These are phyloP conservation scores for Melinaea marsaeus DNA, from an alignment of 2,888 invertebrate genomes.

Conservation along the genomic window DNA sequence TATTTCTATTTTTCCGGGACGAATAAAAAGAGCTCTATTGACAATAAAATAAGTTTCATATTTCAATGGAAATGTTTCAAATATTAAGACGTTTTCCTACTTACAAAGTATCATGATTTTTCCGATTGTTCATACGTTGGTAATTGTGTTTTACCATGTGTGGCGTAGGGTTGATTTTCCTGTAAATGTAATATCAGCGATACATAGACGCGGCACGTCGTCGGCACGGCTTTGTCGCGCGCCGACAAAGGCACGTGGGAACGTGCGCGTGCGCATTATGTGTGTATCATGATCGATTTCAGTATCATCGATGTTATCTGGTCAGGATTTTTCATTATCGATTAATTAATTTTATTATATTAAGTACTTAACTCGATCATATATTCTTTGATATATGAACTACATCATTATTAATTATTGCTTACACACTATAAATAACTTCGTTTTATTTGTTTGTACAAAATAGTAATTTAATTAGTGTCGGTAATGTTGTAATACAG, in stretches of 20 bases:
- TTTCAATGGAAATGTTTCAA: conserved; percentile 21
- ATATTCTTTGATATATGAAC: neutral
- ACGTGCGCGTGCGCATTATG: conserved; percentile 66
- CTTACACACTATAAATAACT: too few relatives aligned
- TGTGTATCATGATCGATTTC: conserved; percentile 61
- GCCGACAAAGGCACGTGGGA: conserved; percentile 76
- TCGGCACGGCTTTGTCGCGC: conserved; percentile 70
- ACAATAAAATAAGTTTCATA: conserved; percentile 18
- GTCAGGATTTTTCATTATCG: conserved; percentile 8
- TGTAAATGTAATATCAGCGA: conserved; percentile 26
- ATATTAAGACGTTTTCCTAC: conserved; percentile 37
- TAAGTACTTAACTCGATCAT: neutral
- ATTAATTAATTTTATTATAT: conserved; percentile 12
- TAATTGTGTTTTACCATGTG: conserved; percentile 34
- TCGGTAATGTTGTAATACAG: too few relatives aligned
- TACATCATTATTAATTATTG: too few relatives aligned
- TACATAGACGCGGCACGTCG: conserved; percentile 57
- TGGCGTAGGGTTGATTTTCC: conserved; percentile 39
- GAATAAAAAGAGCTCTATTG: neutral
- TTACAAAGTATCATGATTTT: conserved; percentile 45
- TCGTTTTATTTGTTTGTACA: too few relatives aligned
- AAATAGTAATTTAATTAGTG: too few relatives aligned
- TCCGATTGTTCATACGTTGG: conserved; percentile 33
- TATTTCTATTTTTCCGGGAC: neutral
- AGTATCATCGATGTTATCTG: conserved; percentile 28